phyloP scores from a whole-genome alignment of 2,113 vertebrate species.

The Dromaius novaehollandiae region DNA sequence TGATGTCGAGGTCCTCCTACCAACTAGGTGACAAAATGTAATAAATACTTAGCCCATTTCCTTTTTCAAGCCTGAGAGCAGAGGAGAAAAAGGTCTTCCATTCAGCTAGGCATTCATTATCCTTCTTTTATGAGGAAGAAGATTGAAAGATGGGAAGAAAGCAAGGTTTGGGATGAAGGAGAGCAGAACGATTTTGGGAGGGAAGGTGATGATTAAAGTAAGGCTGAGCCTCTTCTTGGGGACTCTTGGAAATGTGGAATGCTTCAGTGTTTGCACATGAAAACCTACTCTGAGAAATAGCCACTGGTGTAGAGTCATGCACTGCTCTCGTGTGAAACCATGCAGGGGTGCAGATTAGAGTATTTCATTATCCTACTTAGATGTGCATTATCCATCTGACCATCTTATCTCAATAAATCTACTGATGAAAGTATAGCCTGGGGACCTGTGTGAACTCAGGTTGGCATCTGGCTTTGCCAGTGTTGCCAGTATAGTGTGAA shows the following conservation, averaged over 20 bases:
- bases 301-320: not conserved
- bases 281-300: fast-evolving
- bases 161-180: not conserved
- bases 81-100: not conserved
- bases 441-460: not conserved
- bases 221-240: fast-evolving
- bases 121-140: not conserved
- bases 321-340: not conserved
- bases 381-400: not conserved
- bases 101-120: not conserved
- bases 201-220: not conserved
- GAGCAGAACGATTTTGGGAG: not conserved
- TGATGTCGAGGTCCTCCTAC: not conserved
- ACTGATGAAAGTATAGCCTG: not conserved
- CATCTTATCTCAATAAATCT: not conserved
- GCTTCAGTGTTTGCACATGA: fast-evolving
- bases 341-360: not conserved
- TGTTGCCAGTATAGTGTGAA: too few species aligned
- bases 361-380: too few species aligned
- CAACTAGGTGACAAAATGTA: not conserved
- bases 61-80: not conserved
- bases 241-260: fast-evolving
- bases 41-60: fast-evolving
- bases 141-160: not conserved
- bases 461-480: not conserved